Evolutionary conservation across 2,888 invertebrate genomes (phyloP).

Genomic region (Portevinia maculata): DNA sequence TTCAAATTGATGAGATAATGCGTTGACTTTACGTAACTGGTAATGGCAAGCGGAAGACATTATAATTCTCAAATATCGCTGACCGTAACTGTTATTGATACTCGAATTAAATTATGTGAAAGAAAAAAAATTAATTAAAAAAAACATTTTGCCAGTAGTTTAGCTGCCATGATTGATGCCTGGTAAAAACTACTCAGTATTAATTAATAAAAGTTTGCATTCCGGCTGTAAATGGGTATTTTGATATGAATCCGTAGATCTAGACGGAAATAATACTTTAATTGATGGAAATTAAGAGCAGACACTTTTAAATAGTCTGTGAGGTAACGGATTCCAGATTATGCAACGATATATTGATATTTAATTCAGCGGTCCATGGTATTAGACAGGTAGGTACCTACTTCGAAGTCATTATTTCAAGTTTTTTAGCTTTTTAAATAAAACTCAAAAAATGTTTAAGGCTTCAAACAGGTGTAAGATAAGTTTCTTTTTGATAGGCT

Average conservation of each 20-base stretch:
- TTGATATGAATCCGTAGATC: slow-evolving; percentile 20
- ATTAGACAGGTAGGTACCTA: not conserved
- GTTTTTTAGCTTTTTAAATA: not conserved
- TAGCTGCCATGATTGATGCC: slow-evolving; percentile 33
- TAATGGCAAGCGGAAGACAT: slow-evolving; percentile 23
- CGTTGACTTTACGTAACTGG: not conserved
- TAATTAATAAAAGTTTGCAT: slow-evolving; percentile 9
- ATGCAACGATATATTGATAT: slow-evolving; percentile 15
- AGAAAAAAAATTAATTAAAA: slow-evolving; percentile 11
- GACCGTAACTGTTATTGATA: not conserved
- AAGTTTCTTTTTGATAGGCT: too few relatives aligned
- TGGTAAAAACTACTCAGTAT: not conserved
- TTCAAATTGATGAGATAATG: slow-evolving; percentile 14
- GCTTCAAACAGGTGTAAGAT: too few relatives aligned
- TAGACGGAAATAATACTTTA: slow-evolving; percentile 5
- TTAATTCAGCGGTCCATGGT: slow-evolving; percentile 23
- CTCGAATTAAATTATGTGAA: slow-evolving; percentile 22
- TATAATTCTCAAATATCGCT: slow-evolving; percentile 5
- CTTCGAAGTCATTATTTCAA: not conserved
- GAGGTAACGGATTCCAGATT: not conserved
- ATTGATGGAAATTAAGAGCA: slow-evolving; percentile 4
- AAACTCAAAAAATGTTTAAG: too few relatives aligned
- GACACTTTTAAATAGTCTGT: not conserved
- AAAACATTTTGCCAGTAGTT: not conserved
- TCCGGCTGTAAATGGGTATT: slow-evolving; percentile 29